Percentiles rank a stretch among this genome's conserved stretches.
phyloP scores from a whole-genome alignment of 2,888 invertebrate genomes.

The Deroplatys truncata region DNA sequence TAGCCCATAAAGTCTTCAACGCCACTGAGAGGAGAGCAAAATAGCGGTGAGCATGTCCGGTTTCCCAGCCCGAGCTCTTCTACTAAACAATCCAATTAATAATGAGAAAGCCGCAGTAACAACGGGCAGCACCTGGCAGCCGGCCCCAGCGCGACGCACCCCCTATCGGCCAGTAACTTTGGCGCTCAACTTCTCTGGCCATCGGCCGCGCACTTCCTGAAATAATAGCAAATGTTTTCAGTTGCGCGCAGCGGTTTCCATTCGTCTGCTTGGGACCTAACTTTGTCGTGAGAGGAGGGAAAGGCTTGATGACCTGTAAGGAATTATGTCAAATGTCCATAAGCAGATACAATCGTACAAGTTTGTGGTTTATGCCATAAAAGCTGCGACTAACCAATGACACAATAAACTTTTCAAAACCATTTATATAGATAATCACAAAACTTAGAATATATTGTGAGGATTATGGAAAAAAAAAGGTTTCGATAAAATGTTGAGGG shows the following conservation, averaged over 20 bases:
- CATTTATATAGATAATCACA: no score
- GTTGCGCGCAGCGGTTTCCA: neutral
- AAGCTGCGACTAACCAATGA: no score
- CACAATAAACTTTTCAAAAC: no score
- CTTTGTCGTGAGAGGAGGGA: no score
- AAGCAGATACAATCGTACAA: no score
- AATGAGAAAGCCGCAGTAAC: neutral
- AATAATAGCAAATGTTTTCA: neutral
- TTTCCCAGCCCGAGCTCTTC: neutral
- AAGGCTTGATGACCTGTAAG: no score
- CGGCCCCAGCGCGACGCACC: neutral
- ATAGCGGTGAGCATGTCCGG: neutral
- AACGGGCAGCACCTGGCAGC: neutral
- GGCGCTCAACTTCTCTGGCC: neutral
- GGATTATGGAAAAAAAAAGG: no score
- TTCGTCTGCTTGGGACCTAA: neutral
- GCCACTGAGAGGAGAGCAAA: neutral
- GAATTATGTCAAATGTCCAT: no score
- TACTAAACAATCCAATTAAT: conserved; percentile 6
- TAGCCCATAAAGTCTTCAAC: neutral
- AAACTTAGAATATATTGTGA: no score
- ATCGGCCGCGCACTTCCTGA: neutral
- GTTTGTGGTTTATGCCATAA: no score
- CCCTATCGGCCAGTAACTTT: neutral
- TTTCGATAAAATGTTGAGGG: no score